Percentiles rank a stretch among this genome's conserved stretches.
phyloP scores from a whole-genome alignment of 1,140 invertebrate genomes.

The Phocides pigmalion region DNA sequence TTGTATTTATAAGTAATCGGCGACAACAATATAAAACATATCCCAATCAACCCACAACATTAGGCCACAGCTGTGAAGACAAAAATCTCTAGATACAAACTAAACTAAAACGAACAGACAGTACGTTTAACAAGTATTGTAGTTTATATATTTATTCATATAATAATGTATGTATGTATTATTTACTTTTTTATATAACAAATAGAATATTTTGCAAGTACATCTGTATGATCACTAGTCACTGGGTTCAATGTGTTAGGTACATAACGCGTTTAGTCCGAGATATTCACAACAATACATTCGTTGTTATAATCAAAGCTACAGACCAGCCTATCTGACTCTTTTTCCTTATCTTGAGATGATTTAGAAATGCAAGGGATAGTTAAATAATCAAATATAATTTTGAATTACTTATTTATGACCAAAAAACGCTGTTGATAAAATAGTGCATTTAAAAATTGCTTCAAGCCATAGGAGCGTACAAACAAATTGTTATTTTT shows the following conservation, averaged over 20 bases:
- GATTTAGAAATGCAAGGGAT: too few relatives aligned
- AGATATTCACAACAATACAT: conserved; percentile 57
- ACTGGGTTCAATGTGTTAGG: conserved; percentile 43
- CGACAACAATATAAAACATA: not conserved
- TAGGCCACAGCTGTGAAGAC: not conserved
- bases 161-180: not conserved
- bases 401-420: too few relatives aligned
- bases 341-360: too few relatives aligned
- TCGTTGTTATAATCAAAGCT: conserved; percentile 53
- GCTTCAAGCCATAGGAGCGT: too few relatives aligned
- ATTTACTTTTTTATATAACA: conserved; percentile 53
- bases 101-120: not conserved
- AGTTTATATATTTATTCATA: not conserved
- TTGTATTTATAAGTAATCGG: not conserved
- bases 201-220: conserved; percentile 71
- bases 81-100: not conserved
- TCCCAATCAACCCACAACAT: not conserved
- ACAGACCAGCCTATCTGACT: not conserved
- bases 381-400: too few relatives aligned
- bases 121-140: not conserved
- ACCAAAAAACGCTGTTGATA: too few relatives aligned
- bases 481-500: too few relatives aligned
- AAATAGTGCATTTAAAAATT: too few relatives aligned
- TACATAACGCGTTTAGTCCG: conserved; percentile 46
- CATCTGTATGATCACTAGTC: conserved; percentile 37